phyloP scores from a whole-genome alignment of 2,113 vertebrate species.

The Lagopus leucura region DNA sequence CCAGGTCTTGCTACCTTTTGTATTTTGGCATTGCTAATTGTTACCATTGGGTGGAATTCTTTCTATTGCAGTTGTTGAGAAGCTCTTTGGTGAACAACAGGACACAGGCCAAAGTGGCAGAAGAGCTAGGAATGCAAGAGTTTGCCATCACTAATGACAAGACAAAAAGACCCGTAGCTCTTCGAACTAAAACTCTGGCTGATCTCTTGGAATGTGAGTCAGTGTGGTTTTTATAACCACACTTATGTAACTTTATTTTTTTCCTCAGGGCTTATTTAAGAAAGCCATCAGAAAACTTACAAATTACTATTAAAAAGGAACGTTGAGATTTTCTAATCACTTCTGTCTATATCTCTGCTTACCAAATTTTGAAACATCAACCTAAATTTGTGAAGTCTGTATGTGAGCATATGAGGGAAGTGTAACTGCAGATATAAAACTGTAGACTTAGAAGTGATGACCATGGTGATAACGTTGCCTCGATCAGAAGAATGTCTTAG shows the following conservation, averaged over 20 bases:
- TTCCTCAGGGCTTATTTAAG: neutral
- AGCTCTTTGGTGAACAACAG: slow-evolving; percentile 98
- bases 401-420: neutral
- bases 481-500: neutral
- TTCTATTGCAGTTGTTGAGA: slow-evolving; percentile 85
- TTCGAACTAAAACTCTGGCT: slow-evolving; percentile 95
- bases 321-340: neutral
- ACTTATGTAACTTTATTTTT: neutral
- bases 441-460: neutral
- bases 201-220: slow-evolving; percentile 95
- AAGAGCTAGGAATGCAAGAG: slow-evolving; percentile 98
- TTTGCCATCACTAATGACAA: slow-evolving; percentile 99
- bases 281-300: neutral
- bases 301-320: neutral
- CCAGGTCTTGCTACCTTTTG: neutral
- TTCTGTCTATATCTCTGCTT: neutral
- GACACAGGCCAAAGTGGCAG: slow-evolving; percentile 97
- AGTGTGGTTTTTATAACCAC: neutral
- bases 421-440: neutral
- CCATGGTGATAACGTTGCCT: neutral
- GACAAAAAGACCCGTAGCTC: slow-evolving; percentile 92
- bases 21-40: neutral
- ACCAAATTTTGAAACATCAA: neutral
- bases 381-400: neutral
- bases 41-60: neutral